Evolutionary conservation across 2,888 invertebrate species (phyloP).

Genomic region (Peribatodes rhomboidaria): DNA sequence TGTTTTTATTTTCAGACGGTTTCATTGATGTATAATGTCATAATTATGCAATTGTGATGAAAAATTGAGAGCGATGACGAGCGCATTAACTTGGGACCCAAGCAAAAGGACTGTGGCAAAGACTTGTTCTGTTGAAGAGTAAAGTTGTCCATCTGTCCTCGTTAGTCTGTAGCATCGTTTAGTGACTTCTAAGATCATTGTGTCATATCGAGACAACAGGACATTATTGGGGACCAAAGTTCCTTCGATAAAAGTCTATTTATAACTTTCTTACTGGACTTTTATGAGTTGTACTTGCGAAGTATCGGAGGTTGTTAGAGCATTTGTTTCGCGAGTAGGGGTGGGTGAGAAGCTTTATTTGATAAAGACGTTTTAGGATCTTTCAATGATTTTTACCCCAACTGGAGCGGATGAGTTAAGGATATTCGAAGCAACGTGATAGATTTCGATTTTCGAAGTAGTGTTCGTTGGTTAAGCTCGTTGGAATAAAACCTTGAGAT

Average conservation of each 20-base stretch:
- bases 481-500: no score
- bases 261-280: slow-evolving; percentile 31
- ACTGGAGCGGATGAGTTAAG: neutral
- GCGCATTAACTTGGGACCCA: no score
- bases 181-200: slow-evolving; percentile 31
- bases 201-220: slow-evolving; percentile 34
- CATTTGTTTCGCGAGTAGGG: slow-evolving; percentile 16
- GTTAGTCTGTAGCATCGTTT: slow-evolving; percentile 3
- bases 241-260: slow-evolving; percentile 34
- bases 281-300: slow-evolving; percentile 29
- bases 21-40: no score
- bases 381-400: neutral
- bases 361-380: slow-evolving; percentile 5
- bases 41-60: no score
- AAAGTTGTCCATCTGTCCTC: slow-evolving; percentile 1
- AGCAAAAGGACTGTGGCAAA: no score
- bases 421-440: neutral
- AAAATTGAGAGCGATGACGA: no score
- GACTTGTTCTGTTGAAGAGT: no score
- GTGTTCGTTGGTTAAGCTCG: no score
- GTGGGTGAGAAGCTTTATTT: slow-evolving; percentile 9
- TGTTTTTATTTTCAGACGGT: no score
- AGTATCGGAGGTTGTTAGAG: slow-evolving; percentile 25
- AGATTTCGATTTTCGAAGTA: no score
- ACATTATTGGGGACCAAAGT: slow-evolving; percentile 38